Conservation (phyloP, 1,140 invertebrate genomes). For the Diprion similis region DNA sequence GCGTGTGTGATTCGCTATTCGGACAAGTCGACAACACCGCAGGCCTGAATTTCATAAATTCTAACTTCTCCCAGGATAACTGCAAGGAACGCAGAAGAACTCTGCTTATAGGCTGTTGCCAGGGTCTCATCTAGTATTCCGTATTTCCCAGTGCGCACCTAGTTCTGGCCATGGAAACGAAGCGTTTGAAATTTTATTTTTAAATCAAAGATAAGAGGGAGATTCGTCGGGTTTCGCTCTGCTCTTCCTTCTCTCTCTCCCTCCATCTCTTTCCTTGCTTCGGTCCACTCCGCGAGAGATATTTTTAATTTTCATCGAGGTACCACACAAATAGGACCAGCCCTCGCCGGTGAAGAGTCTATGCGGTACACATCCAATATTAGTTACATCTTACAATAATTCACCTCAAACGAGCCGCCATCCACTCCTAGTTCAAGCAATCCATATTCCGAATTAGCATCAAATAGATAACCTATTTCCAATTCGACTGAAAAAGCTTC, state of each 20-base stretch:
- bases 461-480: too few species aligned
- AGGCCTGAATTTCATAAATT: neutral
- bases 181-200: constrained; percentile 1
- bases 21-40: neutral
- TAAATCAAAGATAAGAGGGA: neutral
- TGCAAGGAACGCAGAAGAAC: too few species aligned
- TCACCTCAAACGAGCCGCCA: too few species aligned
- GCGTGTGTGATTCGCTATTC: neutral
- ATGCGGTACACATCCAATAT: neutral
- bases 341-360: too few species aligned
- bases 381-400: neutral
- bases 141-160: neutral
- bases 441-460: too few species aligned
- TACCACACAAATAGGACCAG: neutral
- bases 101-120: neutral
- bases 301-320: constrained; percentile 8
- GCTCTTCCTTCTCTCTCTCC: too few species aligned
- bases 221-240: neutral
- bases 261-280: neutral
- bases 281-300: neutral
- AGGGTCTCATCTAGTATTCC: neutral
- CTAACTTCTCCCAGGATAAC: too few species aligned
- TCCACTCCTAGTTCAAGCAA: too few species aligned
- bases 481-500: too few species aligned
- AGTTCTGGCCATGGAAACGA: neutral